These are phyloP conservation scores for Colossoma macropomum DNA, from an alignment of 2,113 vertebrate genomes.

Conservation along the genomic window DNA sequence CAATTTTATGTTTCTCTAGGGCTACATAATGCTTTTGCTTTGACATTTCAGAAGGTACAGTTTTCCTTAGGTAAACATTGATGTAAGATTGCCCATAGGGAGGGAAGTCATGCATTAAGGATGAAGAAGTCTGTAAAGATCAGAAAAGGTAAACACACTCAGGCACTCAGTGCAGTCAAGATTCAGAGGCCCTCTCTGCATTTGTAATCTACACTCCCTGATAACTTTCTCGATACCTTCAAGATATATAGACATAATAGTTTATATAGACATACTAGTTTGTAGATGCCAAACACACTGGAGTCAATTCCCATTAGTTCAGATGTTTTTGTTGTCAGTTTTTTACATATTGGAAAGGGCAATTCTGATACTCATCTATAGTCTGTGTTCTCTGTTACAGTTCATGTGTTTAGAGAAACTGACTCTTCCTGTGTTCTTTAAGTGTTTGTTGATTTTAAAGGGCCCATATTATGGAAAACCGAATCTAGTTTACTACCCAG, in stretches of 20 bases:
- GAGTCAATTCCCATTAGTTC: background rate
- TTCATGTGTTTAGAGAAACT: background rate
- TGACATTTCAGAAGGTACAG: constrained; percentile 17
- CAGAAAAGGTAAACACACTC: constrained; percentile 8
- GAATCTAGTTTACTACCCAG: too few species aligned
- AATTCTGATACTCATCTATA: background rate
- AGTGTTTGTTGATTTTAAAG: background rate
- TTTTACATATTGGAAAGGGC: too few species aligned
- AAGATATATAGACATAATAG: background rate
- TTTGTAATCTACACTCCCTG: background rate
- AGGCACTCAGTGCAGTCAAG: background rate
- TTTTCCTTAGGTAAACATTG: background rate
- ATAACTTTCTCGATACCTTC: background rate
- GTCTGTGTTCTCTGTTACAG: background rate
- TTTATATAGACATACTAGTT: too few species aligned
- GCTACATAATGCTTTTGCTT: background rate
- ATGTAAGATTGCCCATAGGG: background rate
- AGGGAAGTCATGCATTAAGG: constrained; percentile 2
- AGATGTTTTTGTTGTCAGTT: background rate
- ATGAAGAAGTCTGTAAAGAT: background rate
- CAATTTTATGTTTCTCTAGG: background rate
- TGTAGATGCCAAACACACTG: too few species aligned
- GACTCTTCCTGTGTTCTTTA: background rate
- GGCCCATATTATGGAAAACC: too few species aligned
- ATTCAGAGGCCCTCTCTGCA: background rate